phyloP scores from a whole-genome alignment of 2,113 vertebrate genomes.

The Pseudorasbora parva region DNA sequence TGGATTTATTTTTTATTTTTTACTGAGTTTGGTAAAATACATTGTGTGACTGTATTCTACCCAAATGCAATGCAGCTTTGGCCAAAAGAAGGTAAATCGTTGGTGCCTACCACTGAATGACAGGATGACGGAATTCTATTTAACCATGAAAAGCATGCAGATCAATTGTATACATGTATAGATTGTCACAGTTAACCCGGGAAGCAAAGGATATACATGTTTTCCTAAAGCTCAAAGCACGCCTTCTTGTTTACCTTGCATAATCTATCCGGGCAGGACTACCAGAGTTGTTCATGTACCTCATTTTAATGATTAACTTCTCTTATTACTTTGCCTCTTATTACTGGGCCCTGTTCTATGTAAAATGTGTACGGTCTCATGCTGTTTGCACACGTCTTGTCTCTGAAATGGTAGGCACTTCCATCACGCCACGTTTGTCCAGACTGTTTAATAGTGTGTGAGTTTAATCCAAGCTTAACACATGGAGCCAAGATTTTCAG shows the following conservation, averaged over 20 bases:
- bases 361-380: no score
- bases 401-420: slow-evolving; percentile 2
- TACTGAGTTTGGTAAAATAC: no score
- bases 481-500: slow-evolving; percentile 8
- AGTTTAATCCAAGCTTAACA: slow-evolving; percentile 9
- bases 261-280: slow-evolving; percentile 8
- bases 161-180: neutral
- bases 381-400: no score
- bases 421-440: slow-evolving; percentile 15
- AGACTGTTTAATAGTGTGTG: slow-evolving; percentile 24
- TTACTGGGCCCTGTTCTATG: no score
- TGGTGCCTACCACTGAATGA: neutral
- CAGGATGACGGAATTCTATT: neutral
- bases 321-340: no score
- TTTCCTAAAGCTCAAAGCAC: neutral
- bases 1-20: no score
- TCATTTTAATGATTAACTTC: slow-evolving; percentile 35
- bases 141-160: neutral
- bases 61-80: no score
- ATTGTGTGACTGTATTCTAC: no score
- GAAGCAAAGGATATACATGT: neutral
- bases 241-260: neutral
- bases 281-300: neutral
- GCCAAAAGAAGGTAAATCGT: no score
- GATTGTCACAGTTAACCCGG: neutral